Percentiles rank a stretch among this genome's conserved stretches.
Evolutionary conservation across 2,888 invertebrate species (phyloP).

Genomic region (Romanomermis culicivorax): DNA sequence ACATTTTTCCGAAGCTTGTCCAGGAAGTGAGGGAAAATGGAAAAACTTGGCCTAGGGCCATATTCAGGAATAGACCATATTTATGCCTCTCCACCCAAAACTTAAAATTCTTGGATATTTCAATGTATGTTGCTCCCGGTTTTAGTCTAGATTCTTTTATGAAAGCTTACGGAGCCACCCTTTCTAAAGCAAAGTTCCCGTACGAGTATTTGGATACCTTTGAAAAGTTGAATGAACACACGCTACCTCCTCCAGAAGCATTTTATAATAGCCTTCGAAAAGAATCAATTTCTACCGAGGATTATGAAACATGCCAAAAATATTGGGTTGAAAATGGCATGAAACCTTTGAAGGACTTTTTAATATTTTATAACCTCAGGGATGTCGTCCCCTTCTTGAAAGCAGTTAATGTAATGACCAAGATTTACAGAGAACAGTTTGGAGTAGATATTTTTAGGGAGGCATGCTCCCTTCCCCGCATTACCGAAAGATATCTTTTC

Average conservation of each 20-base stretch:
- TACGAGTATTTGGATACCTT: conserved; percentile 3
- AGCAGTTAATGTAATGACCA: conserved; percentile 14
- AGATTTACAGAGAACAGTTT: conserved; percentile 9
- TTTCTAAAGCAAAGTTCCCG: neutral
- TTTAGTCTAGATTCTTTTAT: neutral
- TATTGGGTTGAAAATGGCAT: neutral
- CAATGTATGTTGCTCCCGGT: too few species aligned
- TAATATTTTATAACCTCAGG: conserved; percentile 11
- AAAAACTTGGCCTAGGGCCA: too few species aligned
- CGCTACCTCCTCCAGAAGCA: conserved; percentile 2
- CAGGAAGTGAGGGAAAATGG: neutral
- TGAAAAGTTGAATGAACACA: neutral
- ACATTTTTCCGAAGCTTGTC: neutral
- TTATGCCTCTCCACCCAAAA: neutral
- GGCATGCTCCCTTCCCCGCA: conserved; percentile 11
- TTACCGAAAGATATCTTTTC: conserved; percentile 9
- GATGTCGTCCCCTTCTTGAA: conserved; percentile 12
- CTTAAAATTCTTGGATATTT: conserved; percentile 1
- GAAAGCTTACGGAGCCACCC: neutral
- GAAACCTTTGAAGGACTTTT: conserved; percentile 6
- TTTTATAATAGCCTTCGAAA: neutral
- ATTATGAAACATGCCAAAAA: neutral
- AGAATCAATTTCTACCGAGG: neutral
- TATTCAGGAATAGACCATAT: neutral
- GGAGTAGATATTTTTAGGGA: conserved; percentile 6